Conservation (phyloP, 2,888 invertebrate species). For the Cheilosia pagana region DNA sequence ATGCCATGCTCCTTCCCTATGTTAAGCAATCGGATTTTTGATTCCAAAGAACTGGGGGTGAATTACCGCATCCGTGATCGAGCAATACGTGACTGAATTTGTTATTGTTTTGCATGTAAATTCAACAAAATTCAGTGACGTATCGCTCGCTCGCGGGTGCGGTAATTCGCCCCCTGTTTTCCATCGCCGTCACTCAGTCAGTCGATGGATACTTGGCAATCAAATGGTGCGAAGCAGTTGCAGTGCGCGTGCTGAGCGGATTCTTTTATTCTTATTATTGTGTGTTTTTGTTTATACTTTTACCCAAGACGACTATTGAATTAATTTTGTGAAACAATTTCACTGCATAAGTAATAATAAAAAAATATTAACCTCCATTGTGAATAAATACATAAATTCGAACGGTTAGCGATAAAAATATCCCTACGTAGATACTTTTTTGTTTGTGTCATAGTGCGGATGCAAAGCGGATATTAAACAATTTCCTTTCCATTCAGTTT, state of each 20-base stretch:
- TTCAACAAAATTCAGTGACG: no score
- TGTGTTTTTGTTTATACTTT: slow-evolving; percentile 58
- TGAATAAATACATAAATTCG: background rate
- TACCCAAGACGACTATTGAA: slow-evolving; percentile 48
- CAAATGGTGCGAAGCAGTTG: slow-evolving; percentile 68
- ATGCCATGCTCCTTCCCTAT: slow-evolving; percentile 24
- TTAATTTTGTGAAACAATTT: slow-evolving; percentile 35
- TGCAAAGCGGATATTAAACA: slow-evolving; percentile 46
- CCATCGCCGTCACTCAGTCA: slow-evolving; percentile 58
- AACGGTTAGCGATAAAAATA: slow-evolving; percentile 11
- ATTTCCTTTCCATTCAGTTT: slow-evolving; percentile 35
- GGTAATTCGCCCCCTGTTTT: no score
- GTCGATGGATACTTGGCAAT: slow-evolving; percentile 71
- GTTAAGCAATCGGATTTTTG: slow-evolving; percentile 47
- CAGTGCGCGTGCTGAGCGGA: slow-evolving; percentile 72
- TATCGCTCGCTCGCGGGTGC: no score
- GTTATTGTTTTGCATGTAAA: no score
- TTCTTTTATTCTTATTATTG: slow-evolving; percentile 62
- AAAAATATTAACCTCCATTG: background rate
- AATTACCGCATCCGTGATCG: no score
- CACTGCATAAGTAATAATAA: slow-evolving; percentile 9
- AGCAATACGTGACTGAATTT: no score
- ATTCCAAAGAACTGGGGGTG: slow-evolving; percentile 60
- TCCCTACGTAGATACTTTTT: background rate
- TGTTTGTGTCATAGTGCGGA: slow-evolving; percentile 21